phyloP scores from a whole-genome alignment of 2,888 invertebrate species.

The Drosophila pseudotalamancana region DNA sequence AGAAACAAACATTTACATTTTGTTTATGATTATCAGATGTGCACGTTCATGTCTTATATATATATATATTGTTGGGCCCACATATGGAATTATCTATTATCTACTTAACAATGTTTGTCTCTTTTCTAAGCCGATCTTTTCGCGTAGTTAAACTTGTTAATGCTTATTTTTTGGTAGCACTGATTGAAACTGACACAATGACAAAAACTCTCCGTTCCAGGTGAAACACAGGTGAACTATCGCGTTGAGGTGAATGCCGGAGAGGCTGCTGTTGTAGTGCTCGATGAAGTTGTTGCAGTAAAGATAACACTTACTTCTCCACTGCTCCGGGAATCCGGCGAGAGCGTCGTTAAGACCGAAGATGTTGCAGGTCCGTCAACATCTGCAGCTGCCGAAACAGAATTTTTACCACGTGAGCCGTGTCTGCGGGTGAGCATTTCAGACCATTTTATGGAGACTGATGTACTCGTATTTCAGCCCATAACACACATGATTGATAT shows the following conservation, averaged over 20 bases:
- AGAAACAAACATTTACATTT: conserved; percentile 76
- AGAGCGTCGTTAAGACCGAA: conserved; percentile 86
- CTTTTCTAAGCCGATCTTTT: conserved; percentile 62
- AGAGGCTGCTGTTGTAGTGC: conserved; percentile 93
- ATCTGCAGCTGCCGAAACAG: conserved; percentile 88
- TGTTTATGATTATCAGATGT: conserved; percentile 51
- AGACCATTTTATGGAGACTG: too few species aligned
- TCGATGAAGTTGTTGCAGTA: conserved; percentile 91
- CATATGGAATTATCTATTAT: conserved; percentile 62
- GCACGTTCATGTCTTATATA: conserved; percentile 43
- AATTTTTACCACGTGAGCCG: conserved; percentile 98
- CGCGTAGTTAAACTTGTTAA: conserved; percentile 35
- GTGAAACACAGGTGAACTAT: conserved; percentile 85
- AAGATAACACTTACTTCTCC: conserved; percentile 97
- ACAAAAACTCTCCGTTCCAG: conserved; percentile 63
- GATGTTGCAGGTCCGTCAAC: conserved; percentile 81
- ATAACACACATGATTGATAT: too few species aligned
- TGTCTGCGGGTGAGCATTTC: conserved; percentile 88
- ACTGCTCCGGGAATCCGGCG: conserved; percentile 91
- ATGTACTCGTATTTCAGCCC: too few species aligned
- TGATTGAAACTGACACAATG: conserved; percentile 2
- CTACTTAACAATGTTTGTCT: conserved; percentile 71
- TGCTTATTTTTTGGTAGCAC: background rate
- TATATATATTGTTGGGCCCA: conserved; percentile 54
- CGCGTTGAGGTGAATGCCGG: conserved; percentile 93